A percentile compares a stretch with the other conserved stretches of the same genome.
phyloP scores from a whole-genome alignment of 2,797 vertebrate species.

The Etheostoma nigrum region DNA sequence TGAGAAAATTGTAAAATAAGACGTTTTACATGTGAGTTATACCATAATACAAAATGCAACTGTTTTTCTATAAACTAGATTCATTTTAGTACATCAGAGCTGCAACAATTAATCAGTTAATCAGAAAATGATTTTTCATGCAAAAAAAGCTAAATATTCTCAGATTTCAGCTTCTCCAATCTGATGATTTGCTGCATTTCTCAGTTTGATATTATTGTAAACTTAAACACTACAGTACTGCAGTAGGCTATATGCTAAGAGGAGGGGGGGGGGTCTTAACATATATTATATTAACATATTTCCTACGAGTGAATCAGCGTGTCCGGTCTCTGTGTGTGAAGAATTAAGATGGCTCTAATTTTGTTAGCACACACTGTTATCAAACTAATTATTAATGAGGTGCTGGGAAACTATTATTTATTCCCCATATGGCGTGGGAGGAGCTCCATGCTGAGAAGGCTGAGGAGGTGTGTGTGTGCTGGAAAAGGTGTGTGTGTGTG shows the following conservation, averaged over 20 bases:
- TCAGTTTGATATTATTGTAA: neutral
- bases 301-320: neutral
- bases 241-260: too few species aligned
- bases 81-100: neutral
- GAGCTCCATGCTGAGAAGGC: slow-evolving; percentile 38
- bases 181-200: neutral
- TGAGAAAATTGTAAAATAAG: neutral
- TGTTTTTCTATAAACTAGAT: neutral
- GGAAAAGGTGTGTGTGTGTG: slow-evolving; percentile 21
- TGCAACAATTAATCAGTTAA: neutral
- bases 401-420: slow-evolving; percentile 4
- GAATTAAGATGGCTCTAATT: neutral
- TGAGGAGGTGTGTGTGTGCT: slow-evolving; percentile 15
- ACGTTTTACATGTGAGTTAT: neutral
- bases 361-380: slow-evolving; percentile 1
- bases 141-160: neutral
- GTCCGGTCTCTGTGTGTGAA: neutral
- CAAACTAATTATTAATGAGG: neutral
- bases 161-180: neutral
- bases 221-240: too few species aligned
- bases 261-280: too few species aligned
- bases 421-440: slow-evolving; percentile 44
- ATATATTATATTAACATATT: neutral
- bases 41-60: neutral
- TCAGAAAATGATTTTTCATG: neutral